Conservation (phyloP, 2,888 invertebrate species). For the Megaustenia siamemsis region DNA sequence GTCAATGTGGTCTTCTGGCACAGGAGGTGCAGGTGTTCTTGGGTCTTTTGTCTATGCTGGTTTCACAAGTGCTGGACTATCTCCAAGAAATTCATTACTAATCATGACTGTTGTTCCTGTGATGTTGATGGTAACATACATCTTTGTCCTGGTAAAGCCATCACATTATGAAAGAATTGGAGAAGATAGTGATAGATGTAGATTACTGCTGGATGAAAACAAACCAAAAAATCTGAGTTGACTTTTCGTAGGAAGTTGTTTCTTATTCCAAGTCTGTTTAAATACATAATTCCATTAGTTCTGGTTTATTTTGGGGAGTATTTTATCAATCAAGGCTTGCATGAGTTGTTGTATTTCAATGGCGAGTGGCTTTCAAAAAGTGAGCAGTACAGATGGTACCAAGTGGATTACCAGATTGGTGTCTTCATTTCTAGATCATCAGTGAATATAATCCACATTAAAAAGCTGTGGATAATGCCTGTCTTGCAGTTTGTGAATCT, state of each 20-base stretch:
- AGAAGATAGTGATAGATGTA: constrained; percentile 43
- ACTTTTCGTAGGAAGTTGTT: constrained; percentile 56
- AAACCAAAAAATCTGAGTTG: constrained; percentile 38
- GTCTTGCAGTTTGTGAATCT: constrained; percentile 86
- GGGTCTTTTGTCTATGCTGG: constrained; percentile 89
- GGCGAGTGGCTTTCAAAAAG: constrained; percentile 83
- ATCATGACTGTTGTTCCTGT: constrained; percentile 87
- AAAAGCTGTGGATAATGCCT: constrained; percentile 87
- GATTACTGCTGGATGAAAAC: constrained; percentile 22
- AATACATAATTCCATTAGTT: constrained; percentile 88
- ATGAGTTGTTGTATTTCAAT: constrained; percentile 88
- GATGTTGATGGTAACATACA: constrained; percentile 82
- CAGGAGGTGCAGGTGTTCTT: constrained; percentile 90
- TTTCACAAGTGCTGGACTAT: constrained; percentile 84
- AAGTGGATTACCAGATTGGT: constrained; percentile 90
- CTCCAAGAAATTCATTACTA: constrained; percentile 84
- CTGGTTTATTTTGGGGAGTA: constrained; percentile 91
- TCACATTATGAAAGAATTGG: constrained; percentile 2
- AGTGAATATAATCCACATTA: constrained; percentile 86
- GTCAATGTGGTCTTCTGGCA: constrained; percentile 92
- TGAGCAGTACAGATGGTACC: constrained; percentile 90
- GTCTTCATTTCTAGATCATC: constrained; percentile 91
- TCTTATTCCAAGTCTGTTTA: constrained; percentile 81
- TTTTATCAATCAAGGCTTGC: constrained; percentile 92
- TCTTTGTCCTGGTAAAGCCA: constrained; percentile 26